A percentile compares a stretch with the other conserved stretches of the same genome.
Conservation (phyloP, 1,140 invertebrate species). For the Diabrotica virgifera region DNA sequence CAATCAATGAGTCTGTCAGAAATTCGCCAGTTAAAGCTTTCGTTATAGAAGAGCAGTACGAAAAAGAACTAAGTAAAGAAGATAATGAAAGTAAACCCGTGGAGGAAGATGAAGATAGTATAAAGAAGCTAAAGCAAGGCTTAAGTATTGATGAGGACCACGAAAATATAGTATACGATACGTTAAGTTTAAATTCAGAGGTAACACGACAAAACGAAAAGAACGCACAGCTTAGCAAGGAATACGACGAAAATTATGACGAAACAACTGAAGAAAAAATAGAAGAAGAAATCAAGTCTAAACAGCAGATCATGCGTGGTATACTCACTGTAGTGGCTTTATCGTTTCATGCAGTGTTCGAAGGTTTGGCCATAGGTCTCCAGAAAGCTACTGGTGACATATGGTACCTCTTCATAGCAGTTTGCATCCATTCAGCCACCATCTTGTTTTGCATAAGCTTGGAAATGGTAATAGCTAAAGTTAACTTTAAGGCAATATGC, state of each 20-base stretch:
- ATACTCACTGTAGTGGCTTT: conserved; percentile 70
- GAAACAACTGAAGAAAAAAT: not conserved
- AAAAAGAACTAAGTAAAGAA: not conserved
- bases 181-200: conserved; percentile 10
- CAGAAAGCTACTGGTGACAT: conserved; percentile 61
- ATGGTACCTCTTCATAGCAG: conserved; percentile 67
- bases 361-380: conserved; percentile 77
- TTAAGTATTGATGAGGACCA: conserved; percentile 12
- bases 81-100: not conserved
- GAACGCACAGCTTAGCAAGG: not conserved
- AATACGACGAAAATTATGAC: not conserved
- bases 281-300: conserved; percentile 29
- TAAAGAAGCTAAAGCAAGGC: not conserved
- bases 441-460: conserved; percentile 69
- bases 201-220: conserved; percentile 10
- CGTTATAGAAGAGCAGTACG: conserved; percentile 10
- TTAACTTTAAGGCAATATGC: conserved; percentile 57
- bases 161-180: conserved; percentile 12
- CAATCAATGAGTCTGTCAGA: not conserved
- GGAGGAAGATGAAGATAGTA: not conserved
- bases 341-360: conserved; percentile 77
- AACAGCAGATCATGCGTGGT: conserved; percentile 54
- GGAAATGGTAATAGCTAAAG: conserved; percentile 64
- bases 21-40: conserved; percentile 6
- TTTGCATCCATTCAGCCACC: conserved; percentile 73